Percentiles rank a stretch among this genome's conserved stretches.
Conservation (phyloP, 2,888 invertebrate species). For the Drosophila testacea region DNA sequence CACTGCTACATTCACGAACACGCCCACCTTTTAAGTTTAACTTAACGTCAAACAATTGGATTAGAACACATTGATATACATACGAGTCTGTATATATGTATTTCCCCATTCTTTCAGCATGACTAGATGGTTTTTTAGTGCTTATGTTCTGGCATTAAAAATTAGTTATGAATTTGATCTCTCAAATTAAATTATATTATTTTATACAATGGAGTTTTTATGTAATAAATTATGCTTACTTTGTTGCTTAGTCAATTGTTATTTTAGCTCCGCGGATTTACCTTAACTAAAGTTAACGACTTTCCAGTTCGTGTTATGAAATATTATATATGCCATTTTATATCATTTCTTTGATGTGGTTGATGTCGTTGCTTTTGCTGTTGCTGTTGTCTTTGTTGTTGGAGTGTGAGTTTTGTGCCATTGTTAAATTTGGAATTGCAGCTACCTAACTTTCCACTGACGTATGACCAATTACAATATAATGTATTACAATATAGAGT, state of each 20-base stretch:
- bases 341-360: slow-evolving; percentile 54
- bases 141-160: slow-evolving; percentile 1
- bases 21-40: slow-evolving; percentile 36
- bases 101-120: slow-evolving; percentile 4
- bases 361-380: slow-evolving; percentile 13
- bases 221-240: slow-evolving; percentile 11
- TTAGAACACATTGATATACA: slow-evolving; percentile 23
- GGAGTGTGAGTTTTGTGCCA: slow-evolving; percentile 46
- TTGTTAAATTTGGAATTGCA: slow-evolving; percentile 48
- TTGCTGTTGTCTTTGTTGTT: slow-evolving; percentile 24
- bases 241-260: slow-evolving; percentile 41
- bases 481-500: slow-evolving; percentile 21
- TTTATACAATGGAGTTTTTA: slow-evolving; percentile 5
- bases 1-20: background rate
- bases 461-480: slow-evolving; percentile 56
- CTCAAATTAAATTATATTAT: background rate
- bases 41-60: slow-evolving; percentile 18
- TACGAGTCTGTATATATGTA: slow-evolving; percentile 1
- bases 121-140: background rate
- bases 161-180: background rate
- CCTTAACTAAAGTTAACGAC: slow-evolving; percentile 49
- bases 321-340: slow-evolving; percentile 44
- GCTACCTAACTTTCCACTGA: slow-evolving; percentile 51
- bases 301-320: slow-evolving; percentile 50
- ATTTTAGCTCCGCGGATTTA: slow-evolving; percentile 33